phyloP scores from a whole-genome alignment of 2,797 vertebrate genomes.

The Sus cebifrons region DNA sequence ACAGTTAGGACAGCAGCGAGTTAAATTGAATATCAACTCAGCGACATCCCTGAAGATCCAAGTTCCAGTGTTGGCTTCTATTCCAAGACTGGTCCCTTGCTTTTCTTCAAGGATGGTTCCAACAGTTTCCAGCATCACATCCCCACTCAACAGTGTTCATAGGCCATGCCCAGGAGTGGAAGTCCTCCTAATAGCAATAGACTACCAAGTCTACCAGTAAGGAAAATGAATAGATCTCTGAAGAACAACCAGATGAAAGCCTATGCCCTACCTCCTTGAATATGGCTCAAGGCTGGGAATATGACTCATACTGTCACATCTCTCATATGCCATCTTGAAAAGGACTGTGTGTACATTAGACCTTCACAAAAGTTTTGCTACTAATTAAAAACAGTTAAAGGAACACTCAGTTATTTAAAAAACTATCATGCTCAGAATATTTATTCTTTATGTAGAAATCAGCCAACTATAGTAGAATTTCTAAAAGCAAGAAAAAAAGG shows the following conservation, averaged over 20 bases:
- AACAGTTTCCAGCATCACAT: background rate
- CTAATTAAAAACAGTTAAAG: background rate
- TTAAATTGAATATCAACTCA: background rate
- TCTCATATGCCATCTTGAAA: background rate
- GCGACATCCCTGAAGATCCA: background rate
- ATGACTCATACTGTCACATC: background rate
- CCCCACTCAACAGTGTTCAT: background rate
- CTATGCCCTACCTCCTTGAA: background rate
- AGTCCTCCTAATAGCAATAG: background rate
- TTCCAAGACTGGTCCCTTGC: background rate
- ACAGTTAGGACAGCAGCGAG: background rate
- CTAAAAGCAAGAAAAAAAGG: slow-evolving; percentile 44
- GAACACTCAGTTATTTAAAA: slow-evolving; percentile 12
- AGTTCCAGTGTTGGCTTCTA: background rate
- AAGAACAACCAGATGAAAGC: background rate
- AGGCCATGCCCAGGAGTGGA: background rate
- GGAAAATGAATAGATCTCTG: background rate
- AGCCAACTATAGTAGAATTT: background rate
- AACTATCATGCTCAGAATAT: background rate
- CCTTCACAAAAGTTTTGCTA: background rate
- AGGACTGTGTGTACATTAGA: background rate
- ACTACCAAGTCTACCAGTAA: background rate
- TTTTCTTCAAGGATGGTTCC: background rate
- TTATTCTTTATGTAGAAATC: background rate
- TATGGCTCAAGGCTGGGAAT: background rate